Base-by-base conservation (phyloP, 2,888 invertebrate species). In the Spisula subtruncata region DNA sequence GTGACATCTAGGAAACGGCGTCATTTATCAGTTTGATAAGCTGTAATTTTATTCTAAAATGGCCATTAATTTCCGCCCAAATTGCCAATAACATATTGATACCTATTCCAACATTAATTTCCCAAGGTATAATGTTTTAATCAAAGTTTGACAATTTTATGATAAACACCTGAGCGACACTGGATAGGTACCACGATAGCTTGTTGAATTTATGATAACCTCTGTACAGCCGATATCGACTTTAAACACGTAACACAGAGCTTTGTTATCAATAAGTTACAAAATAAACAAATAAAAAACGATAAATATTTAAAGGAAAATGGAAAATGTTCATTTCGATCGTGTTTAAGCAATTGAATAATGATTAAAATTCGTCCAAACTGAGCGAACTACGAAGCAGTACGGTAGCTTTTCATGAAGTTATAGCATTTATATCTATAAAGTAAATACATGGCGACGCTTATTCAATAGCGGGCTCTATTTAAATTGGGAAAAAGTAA, bases 361-460 rank as follows among this genome's bases (percentile, higher is more conserved):
- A 35, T 75, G 75, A 75, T 75, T 75, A 75, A 75, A 75, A 12
- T 35, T 16, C 16, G 75, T 32, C 75, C 0, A 75, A 2, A 75
- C 35, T 75, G 32, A 32, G 35, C 75, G 14, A 75, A 32, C 2
- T 35, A 75, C 25, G n/a, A 16, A 10, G 35, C 35, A 32, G 75
- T 25, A 35, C 35, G 75, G 75, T 75, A 32, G 75, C 75, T 75
- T 75, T 75, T 83, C 56, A 83, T 83, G 35, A 12, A 66, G 82
- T 60, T 25, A 71, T 71, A 46, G n/a, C 75, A 75, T 51, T 84
- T 84, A n/a, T n/a, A 84, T 84, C 84, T 75, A 51, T 75, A 71
- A 41, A 75, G 84, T 84, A 84, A 84, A 84, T 75, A 84, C 32
- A 35, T 35, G 29, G 16, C 14, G 75, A 32, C 1, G 18, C 32